phyloP scores from a whole-genome alignment of 2,113 vertebrate species.

The Prinia subflava region DNA sequence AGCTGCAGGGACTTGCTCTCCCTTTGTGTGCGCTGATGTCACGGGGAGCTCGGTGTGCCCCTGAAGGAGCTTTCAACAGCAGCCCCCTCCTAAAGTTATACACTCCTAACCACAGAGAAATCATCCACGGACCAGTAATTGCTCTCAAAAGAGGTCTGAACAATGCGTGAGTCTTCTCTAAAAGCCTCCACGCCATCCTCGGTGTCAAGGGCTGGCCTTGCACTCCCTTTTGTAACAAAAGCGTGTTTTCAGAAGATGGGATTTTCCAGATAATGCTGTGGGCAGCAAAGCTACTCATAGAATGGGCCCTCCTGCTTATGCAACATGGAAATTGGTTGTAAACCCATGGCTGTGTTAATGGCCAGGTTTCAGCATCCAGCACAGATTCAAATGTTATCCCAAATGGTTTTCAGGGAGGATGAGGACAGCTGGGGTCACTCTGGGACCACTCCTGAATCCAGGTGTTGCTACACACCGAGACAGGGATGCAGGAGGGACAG shows the following conservation, averaged over 20 bases:
- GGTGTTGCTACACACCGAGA: background rate
- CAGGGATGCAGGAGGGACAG: background rate
- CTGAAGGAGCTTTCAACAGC: constrained; percentile 11
- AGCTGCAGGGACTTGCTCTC: background rate
- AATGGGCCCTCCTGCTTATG: background rate
- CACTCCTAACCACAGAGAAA: background rate
- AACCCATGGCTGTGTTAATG: background rate
- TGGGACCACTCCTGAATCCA: background rate
- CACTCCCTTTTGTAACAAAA: background rate
- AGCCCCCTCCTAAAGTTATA: background rate
- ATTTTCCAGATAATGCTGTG: background rate
- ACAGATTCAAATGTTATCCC: background rate
- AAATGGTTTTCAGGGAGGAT: background rate
- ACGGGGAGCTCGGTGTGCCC: background rate
- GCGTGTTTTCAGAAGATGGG: background rate
- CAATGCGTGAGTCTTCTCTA: background rate
- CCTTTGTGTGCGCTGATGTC: background rate
- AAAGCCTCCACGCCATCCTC: background rate
- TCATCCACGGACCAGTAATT: background rate
- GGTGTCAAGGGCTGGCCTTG: constrained; percentile 24
- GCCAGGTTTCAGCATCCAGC: background rate
- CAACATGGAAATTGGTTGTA: background rate
- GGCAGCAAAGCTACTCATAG: background rate
- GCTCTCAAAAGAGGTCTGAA: background rate
- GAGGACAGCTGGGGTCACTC: background rate